phyloP scores from a whole-genome alignment of 2,888 invertebrate genomes.

The Nymphalis urticae region DNA sequence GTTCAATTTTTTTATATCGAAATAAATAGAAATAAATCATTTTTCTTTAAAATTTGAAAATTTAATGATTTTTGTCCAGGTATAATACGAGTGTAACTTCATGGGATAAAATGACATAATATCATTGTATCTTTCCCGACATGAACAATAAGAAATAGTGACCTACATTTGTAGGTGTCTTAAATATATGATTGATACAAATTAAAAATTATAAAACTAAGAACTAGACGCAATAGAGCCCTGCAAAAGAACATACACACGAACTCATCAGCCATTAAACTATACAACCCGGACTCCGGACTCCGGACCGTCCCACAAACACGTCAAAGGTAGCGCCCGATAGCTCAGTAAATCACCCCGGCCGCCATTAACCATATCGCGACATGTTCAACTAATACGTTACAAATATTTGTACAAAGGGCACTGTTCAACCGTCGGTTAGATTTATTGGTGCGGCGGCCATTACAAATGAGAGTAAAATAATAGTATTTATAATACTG shows the following conservation, averaged over 20 bases:
- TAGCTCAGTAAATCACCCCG: conserved; percentile 27
- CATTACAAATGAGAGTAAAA: conserved; percentile 29
- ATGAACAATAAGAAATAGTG: too few relatives aligned
- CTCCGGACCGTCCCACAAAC: conserved; percentile 11
- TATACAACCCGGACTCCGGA: neutral
- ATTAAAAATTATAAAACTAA: too few relatives aligned
- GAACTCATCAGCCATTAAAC: conserved; percentile 4
- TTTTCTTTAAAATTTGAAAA: too few relatives aligned
- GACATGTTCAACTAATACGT: conserved; percentile 46
- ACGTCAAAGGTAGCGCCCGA: conserved; percentile 23
- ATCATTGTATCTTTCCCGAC: too few relatives aligned
- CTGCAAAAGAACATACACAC: neutral
- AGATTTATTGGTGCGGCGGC: conserved; percentile 34
- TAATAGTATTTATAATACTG: conserved; percentile 12
- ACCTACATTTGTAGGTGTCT: neutral
- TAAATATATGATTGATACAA: too few relatives aligned
- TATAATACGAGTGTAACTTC: too few relatives aligned
- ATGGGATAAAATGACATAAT: too few relatives aligned
- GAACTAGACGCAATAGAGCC: neutral
- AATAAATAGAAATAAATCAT: too few relatives aligned
- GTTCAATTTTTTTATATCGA: too few relatives aligned
- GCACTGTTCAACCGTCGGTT: conserved; percentile 15
- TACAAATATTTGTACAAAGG: conserved; percentile 48
- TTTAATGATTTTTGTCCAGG: too few relatives aligned
- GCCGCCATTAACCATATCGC: conserved; percentile 34